Conservation (phyloP, 37 sponge, comb jelly and placozoan species). For the Geodia barretti region DNA sequence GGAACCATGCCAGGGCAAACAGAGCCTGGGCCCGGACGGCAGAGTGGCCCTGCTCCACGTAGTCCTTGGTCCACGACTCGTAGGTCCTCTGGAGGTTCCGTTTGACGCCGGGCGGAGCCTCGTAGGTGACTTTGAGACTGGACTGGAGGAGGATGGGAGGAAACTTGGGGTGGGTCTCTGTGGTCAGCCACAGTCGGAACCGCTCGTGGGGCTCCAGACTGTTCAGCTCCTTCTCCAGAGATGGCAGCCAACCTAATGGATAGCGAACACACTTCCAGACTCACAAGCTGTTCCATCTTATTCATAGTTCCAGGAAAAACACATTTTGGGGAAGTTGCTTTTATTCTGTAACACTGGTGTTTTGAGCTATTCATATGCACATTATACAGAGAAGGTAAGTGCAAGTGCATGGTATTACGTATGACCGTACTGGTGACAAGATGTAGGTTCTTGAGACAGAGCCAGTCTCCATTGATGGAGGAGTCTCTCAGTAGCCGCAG, state of each 20-base stretch:
- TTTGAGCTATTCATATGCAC: too few relatives aligned
- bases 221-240: conserved; percentile 93
- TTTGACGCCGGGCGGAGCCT: conserved; percentile 94
- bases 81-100: conserved; percentile 90
- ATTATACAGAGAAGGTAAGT: not conserved
- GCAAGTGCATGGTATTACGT: too few relatives aligned
- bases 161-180: conserved; percentile 91
- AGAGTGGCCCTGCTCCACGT: conserved; percentile 63
- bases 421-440: conserved; percentile 77
- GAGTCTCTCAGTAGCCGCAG: conserved; percentile 81
- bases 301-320: too few relatives aligned
- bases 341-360: too few relatives aligned
- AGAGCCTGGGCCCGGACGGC: conserved; percentile 76
- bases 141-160: conserved; percentile 88
- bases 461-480: conserved; percentile 89
- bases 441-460: conserved; percentile 98
- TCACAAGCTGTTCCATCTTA: too few relatives aligned
- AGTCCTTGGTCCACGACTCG: conserved; percentile 89
- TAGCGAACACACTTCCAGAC: too few relatives aligned
- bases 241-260: conserved; percentile 76
- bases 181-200: conserved; percentile 95
- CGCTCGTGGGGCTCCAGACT: conserved; percentile 71
- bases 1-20: conserved; percentile 97
- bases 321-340: too few relatives aligned
- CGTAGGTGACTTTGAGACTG: conserved; percentile 87